phyloP scores from a whole-genome alignment of 2,113 vertebrate genomes.

The Riparia riparia region DNA sequence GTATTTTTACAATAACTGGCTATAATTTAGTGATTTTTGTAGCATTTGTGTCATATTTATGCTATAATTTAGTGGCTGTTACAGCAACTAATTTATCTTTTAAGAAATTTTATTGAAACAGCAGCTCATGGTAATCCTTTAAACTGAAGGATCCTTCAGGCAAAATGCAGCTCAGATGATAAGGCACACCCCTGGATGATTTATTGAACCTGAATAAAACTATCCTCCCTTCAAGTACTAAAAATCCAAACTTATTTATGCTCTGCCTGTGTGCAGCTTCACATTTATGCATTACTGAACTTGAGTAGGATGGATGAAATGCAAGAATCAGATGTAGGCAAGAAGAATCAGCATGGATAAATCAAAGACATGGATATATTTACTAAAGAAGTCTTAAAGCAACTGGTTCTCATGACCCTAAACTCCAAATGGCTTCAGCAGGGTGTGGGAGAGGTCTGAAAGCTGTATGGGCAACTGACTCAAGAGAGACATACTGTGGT shows the following conservation, averaged over 20 bases:
- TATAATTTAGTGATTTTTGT: not conserved
- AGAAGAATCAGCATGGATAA: not conserved
- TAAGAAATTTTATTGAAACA: not conserved
- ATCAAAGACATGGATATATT: not conserved
- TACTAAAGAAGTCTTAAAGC: not conserved
- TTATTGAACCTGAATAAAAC: not conserved
- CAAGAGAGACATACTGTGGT: slow-evolving; percentile 34
- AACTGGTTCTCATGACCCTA: not conserved
- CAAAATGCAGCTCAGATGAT: not conserved
- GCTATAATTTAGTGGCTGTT: not conserved
- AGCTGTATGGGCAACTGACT: not conserved
- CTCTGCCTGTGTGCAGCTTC: not conserved
- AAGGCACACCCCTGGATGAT: not conserved
- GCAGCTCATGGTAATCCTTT: not conserved
- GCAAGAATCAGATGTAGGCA: not conserved
- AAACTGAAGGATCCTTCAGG: not conserved
- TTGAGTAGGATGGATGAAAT: not conserved
- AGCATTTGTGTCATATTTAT: not conserved
- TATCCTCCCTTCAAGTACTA: not conserved
- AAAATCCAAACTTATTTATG: not conserved
- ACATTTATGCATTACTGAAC: not conserved
- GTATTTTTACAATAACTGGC: not conserved
- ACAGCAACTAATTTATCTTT: not conserved
- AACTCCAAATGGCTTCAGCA: not conserved
- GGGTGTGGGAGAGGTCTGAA: not conserved